Base-by-base conservation (phyloP, 2,113 vertebrate species). In the Cynoglossus semilaevis region DNA sequence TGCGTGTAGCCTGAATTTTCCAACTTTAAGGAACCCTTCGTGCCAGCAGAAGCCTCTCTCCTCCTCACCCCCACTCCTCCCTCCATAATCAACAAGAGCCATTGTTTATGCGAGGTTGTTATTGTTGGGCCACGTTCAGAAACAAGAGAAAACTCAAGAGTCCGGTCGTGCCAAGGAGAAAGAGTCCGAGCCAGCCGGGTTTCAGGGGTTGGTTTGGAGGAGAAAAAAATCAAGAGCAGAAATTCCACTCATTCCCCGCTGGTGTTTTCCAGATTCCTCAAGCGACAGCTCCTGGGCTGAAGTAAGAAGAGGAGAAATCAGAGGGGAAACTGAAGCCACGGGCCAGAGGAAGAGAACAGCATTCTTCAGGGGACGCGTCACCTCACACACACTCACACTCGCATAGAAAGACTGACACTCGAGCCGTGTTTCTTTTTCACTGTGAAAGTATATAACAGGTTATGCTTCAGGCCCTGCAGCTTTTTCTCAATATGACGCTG, bases 101-200 rank as follows among this genome's bases (percentile, higher is more conserved):
- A 92, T 96, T 97, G 94, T 97, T 97, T 96, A 94, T 92, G 92
- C 91, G 91, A 93, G 92, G 86, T 88, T 93, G 92, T 95, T 94
- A 93, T 95, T 94, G 92, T 98, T 98, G 94, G 94, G 94, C 88
- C 68, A 83, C 80, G 85, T 94, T 94, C 94, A 96, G 94, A 96
- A 94, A 89, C 83, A 82, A 85, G 81, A 84, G 84, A 84, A 88
- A 85, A 82, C 80, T 86, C 75, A 82, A 88, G 84, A 82, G 85
- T 87, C 88, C 81, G 91, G 88, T 62, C 54, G 81, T n/a, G 63
- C 73, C 41, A 72, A 84, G 67, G 86, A 89, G 85, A 90, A 89
- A 88, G 85, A 90, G 91, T 85, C 69, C 76, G 82, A 91, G 67
- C 83, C 82, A 89, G 88, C 74, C 68, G 72, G 76, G 68, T 74